Evolutionary conservation across 2,113 vertebrate species (phyloP).

Genomic region (Osmerus mordax): DNA sequence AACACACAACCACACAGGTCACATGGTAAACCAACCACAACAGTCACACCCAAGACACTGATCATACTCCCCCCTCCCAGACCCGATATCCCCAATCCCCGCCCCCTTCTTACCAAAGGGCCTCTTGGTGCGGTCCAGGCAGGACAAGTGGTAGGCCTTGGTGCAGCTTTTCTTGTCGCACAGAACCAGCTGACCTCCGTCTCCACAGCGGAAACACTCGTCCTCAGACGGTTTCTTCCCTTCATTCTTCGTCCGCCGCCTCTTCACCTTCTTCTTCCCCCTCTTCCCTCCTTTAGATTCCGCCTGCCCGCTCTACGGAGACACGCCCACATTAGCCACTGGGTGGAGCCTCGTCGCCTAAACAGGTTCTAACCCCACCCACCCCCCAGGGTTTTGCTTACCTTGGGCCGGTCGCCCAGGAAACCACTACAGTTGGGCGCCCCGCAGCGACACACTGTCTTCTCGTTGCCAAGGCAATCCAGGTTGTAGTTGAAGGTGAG

Average conservation of each 20-base stretch:
- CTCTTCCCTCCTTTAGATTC: constrained; percentile 86
- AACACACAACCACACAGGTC: not conserved
- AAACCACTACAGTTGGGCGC: constrained; percentile 98
- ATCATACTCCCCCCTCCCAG: not conserved
- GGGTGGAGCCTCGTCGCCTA: too few relatives aligned
- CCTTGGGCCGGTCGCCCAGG: constrained; percentile 95
- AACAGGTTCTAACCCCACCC: too few relatives aligned
- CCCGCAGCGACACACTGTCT: constrained; percentile 91
- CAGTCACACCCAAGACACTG: not conserved
- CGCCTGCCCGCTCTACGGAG: constrained; percentile 73
- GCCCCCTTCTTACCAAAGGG: constrained; percentile 83
- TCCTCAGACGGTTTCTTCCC: constrained; percentile 87
- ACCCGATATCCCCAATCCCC: too few relatives aligned
- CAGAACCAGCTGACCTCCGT: constrained; percentile 91
- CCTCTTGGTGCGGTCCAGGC: constrained; percentile 89
- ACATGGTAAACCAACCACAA: not conserved
- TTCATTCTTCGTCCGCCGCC: constrained; percentile 69
- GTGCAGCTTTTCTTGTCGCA: constrained; percentile 92
- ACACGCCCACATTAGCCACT: too few relatives aligned
- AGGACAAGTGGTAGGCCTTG: constrained; percentile 95
- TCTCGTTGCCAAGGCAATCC: constrained; percentile 96
- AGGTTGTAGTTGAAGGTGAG: constrained; percentile 98
- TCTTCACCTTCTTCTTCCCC: constrained; percentile 78
- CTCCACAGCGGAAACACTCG: constrained; percentile 94
- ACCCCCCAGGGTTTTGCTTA: constrained; percentile 39